Evolutionary conservation across 2,888 invertebrate genomes (phyloP).

Genomic region (Drosophila pseudotalamancana): DNA sequence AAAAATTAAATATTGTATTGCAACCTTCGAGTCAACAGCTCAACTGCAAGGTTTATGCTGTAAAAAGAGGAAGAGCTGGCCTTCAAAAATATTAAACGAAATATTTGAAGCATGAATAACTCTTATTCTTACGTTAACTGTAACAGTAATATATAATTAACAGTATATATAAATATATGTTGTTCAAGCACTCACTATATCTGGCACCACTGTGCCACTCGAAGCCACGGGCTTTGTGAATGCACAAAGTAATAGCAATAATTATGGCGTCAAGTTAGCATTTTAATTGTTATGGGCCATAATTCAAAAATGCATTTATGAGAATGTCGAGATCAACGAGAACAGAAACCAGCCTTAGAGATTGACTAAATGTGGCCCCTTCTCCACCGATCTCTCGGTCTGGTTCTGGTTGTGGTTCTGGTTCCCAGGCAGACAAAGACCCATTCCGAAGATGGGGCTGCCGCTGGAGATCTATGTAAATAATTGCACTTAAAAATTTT

Average conservation of each 20-base stretch:
- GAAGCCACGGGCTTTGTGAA: constrained; percentile 15
- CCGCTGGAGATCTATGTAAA: constrained; percentile 9
- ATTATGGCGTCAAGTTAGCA: constrained; percentile 33
- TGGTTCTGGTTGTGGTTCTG: constrained; percentile 1
- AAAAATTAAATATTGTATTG: too few relatives aligned
- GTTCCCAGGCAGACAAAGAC: constrained; percentile 21
- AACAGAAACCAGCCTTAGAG: constrained; percentile 22
- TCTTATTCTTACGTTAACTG: too few relatives aligned
- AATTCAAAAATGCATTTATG: constrained; percentile 46
- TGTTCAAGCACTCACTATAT: background rate
- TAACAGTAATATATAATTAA: background rate
- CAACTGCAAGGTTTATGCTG: too few relatives aligned
- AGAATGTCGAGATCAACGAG: constrained; percentile 44
- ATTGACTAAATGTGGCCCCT: constrained; percentile 3
- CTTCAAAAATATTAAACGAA: too few relatives aligned
- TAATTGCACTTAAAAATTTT: constrained; percentile 3
- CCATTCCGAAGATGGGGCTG: background rate
- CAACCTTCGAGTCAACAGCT: too few relatives aligned
- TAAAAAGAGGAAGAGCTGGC: too few relatives aligned
- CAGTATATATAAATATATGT: background rate
- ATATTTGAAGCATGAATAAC: too few relatives aligned
- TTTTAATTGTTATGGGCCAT: constrained; percentile 57
- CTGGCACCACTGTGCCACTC: constrained; percentile 34
- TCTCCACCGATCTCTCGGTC: background rate
- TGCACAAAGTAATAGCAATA: constrained; percentile 36